Base-by-base conservation (phyloP, 1,140 invertebrate species). In the Aphaenogaster floridana region DNA sequence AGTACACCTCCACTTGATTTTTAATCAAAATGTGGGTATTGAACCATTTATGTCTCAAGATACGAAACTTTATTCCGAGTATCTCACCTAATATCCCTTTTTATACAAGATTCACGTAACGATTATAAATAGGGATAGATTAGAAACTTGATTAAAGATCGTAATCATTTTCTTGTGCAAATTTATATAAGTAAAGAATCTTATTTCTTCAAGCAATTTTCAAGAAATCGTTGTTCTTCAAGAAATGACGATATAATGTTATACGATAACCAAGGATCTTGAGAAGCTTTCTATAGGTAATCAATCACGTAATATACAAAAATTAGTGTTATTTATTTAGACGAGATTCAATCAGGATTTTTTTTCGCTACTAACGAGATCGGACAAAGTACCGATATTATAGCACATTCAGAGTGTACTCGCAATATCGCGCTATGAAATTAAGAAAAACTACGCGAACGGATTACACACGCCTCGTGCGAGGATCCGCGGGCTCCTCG, bases 391-490 rank as follows among this genome's bases (percentile, higher is more conserved):
- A 9, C 9, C 21, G 2, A 45, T 69, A 11, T 28, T n/a, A n/a
- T 36, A 4, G 17, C 5, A 21, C 15, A 11, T 83, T 71, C 9
- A 9, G 4, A 21, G 54, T 36, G 4, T n/a, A 74, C 7, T 34
- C 13, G 13, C 28, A 48, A 74, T 74, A 50, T 61, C 13, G 42
- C 54, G 34, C 42, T 86, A 57, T 54, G 21, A 79, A 71, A 86
- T 81, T 63, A 71, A 81, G 45, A 81, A 61, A 57, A 80, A 69
- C 11, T 72, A 48, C 39, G 48, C 9, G 36, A 50, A 66, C 7
- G 61, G 52, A 86, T 86, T 86, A 83, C 21, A 36, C 13, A 83
- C 17, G 34, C 7, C 15, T 45, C 42, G 2, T 57, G 36, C 8
- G 39, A 66, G 52, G 9, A 50, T 80, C 61, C 66, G 39, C 48